A percentile compares a stretch with the other conserved stretches of the same genome.
These are phyloP conservation scores for Nyctalus aviator DNA, from an alignment of 2,797 vertebrate genomes.

Conservation along the genomic window DNA sequence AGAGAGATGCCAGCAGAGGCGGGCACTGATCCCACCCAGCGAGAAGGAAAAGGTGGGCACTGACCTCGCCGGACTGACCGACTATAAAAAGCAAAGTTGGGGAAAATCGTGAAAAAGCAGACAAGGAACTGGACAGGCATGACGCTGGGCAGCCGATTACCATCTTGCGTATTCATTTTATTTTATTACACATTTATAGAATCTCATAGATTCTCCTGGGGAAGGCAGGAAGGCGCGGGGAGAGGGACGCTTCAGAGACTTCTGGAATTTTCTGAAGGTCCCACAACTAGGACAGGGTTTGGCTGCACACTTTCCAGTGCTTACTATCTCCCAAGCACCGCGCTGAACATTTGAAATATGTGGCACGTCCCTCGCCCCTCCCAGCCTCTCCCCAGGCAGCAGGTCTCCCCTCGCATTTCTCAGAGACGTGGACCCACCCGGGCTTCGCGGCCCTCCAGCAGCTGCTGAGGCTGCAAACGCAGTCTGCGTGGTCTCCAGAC, in stretches of 20 bases:
- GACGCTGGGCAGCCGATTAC: not conserved
- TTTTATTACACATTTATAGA: not conserved
- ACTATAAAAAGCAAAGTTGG: not conserved
- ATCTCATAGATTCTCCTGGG: too few species aligned
- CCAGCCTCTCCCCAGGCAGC: not conserved
- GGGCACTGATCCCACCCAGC: too few species aligned
- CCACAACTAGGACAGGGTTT: too few species aligned
- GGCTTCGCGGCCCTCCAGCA: fast-evolving
- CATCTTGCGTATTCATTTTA: constrained; percentile 11
- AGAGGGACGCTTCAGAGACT: too few species aligned
- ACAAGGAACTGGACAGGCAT: not conserved
- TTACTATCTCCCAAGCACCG: not conserved
- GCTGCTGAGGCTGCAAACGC: not conserved
- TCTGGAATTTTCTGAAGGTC: too few species aligned
- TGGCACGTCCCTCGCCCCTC: too few species aligned
- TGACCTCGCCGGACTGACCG: not conserved
- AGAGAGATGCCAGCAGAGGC: not conserved
- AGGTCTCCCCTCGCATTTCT: fast-evolving
- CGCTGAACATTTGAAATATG: not conserved
- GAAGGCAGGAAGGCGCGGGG: too few species aligned
- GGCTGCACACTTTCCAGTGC: not conserved
- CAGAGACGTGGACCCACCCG: not conserved
- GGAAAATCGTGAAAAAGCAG: not conserved
- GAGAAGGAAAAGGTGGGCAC: not conserved
- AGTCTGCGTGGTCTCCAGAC: not conserved